Conservation (phyloP, 2,113 vertebrate genomes). For the Choloepus hoffmanni region DNA sequence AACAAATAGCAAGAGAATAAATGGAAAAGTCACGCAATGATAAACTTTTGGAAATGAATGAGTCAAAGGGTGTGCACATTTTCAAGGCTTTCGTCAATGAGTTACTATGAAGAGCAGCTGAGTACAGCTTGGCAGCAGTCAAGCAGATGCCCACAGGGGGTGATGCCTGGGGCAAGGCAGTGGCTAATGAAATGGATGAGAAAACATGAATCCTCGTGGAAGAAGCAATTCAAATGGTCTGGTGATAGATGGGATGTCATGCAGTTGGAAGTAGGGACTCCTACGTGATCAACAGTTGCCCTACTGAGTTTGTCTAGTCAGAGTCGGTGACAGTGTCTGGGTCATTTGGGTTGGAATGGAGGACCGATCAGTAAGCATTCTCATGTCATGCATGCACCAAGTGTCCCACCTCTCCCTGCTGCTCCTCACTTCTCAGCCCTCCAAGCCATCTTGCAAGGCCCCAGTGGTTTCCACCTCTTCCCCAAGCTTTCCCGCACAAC, state of each 20-base stretch:
- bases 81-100: neutral
- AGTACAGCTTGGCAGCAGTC: fast-evolving
- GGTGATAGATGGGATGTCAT: neutral
- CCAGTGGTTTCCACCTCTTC: neutral
- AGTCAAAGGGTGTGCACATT: neutral
- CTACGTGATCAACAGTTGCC: fast-evolving
- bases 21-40: neutral
- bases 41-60: neutral
- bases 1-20: neutral
- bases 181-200: neutral
- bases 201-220: neutral
- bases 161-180: neutral
- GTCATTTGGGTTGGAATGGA: neutral
- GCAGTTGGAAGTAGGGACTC: neutral
- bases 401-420: neutral
- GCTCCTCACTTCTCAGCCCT: neutral
- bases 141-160: fast-evolving
- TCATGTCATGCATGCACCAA: fast-evolving
- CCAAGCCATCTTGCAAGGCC: neutral
- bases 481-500: neutral
- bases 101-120: neutral
- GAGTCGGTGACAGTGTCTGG: neutral
- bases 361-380: neutral
- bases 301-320: neutral
- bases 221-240: neutral